Evolutionary conservation across 2,797 vertebrate species (phyloP), one percentile per base, ranked within the genome.

Genomic region (Pantherophis vulpinus): DNA sequence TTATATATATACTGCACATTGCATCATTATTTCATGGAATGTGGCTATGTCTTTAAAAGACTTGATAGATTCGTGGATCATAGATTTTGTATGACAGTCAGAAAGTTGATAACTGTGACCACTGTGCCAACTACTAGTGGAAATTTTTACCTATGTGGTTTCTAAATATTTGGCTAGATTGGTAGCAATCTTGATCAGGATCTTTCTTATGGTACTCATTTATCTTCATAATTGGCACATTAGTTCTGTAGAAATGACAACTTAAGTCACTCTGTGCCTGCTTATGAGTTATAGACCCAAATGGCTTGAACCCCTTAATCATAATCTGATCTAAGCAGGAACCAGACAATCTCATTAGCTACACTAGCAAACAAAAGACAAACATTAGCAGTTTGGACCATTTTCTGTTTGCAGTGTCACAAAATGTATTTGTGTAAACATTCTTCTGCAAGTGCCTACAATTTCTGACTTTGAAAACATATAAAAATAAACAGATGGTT

Each of bases 401-500:
- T 16, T 58, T 88, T 88, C 29, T 56, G 29, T 32, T 88, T n/a
- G 29, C 55, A 88, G 55, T 88, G 29, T 88, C 56, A 88, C n/a
- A 37, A 10, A 88, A 12, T 23, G 58, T 83, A 83, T 25, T 83
- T 83, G 10, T 47, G 10, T 47, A 83, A 83, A 87, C 32, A 90
- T 90, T 70, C 25, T 87, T 60, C 88, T 83, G 60, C 23, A 91
- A 83, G 74, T 47, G 11, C 20, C 74, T 83, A 42, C 10, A 83
- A 47, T 79, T 61, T 37, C 47, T 56, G 42, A 32, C 88, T 88
- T 37, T 32, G 12, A 58, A 60, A 91, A 91, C 56, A 88, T 25
- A 88, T n/a, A 61, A 87, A 59, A 88, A 89, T 63, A 83, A 66
- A 61, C 63, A 93, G 88, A 93, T 90, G 89, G 54, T 55, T 42